Evolutionary conservation across 2,113 vertebrate genomes (phyloP).

Genomic region (Plecturocebus donacophilus): DNA sequence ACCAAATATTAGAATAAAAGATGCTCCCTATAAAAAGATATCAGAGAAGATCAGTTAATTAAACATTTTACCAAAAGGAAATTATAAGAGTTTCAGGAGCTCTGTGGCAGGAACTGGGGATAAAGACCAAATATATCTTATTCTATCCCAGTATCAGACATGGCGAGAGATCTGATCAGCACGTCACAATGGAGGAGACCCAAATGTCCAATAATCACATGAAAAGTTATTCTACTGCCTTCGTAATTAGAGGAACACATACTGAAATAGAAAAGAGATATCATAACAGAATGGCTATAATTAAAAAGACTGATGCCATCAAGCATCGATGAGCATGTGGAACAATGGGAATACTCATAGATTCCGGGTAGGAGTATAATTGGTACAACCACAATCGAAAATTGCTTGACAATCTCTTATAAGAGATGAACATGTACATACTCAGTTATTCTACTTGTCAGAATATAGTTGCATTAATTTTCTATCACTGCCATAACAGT

Average conservation of each 20-base stretch:
- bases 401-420: neutral
- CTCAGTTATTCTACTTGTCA: neutral
- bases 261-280: neutral
- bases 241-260: neutral
- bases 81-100: neutral
- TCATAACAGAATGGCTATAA: neutral
- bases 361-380: neutral
- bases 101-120: neutral
- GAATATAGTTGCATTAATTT: neutral
- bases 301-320: neutral
- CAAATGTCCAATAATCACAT: neutral
- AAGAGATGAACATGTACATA: neutral
- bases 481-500: neutral
- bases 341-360: neutral
- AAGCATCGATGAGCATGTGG: accelerated
- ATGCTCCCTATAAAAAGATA: neutral
- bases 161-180: neutral
- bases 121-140: neutral
- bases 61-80: neutral
- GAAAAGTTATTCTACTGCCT: neutral
- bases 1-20: neutral
- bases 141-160: neutral
- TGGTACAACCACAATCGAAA: neutral
- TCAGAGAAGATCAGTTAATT: neutral
- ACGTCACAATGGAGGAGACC: neutral